These are phyloP conservation scores for Ferdinandea cuprea DNA, from an alignment of 2,888 invertebrate genomes.

Conservation along the genomic window DNA sequence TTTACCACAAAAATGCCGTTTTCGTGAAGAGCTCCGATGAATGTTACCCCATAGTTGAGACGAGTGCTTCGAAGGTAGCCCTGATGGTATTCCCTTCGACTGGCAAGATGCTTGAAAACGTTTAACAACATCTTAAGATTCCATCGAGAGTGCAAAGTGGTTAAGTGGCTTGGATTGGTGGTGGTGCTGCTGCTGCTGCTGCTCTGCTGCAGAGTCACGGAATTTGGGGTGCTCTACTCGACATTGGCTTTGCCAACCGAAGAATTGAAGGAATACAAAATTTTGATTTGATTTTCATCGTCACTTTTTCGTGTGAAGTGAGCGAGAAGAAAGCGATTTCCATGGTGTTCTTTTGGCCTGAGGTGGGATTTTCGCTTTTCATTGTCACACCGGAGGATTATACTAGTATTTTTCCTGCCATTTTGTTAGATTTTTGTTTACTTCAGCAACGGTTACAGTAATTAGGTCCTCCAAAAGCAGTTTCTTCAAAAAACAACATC, in stretches of 20 bases:
- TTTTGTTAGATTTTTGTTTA: conserved; percentile 14
- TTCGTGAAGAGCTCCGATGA: conserved; percentile 52
- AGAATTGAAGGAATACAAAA: conserved; percentile 10
- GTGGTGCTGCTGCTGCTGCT: conserved; percentile 50
- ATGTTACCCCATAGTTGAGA: conserved; percentile 33
- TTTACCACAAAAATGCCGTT: conserved; percentile 53
- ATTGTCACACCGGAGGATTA: conserved; percentile 31
- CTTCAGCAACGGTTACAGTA: too few species aligned
- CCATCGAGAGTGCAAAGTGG: conserved; percentile 73
- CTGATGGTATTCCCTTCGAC: conserved; percentile 16
- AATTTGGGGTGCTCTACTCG: conserved; percentile 41
- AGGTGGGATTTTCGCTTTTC: conserved; percentile 10
- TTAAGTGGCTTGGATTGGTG: conserved; percentile 71
- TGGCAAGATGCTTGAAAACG: conserved; percentile 62
- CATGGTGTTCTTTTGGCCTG: conserved; percentile 16
- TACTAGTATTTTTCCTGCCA: conserved; percentile 20
- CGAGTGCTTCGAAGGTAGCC: conserved; percentile 4
- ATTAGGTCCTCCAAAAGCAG: too few species aligned
- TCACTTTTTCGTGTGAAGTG: conserved; percentile 67
- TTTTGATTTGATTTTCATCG: conserved; percentile 70
- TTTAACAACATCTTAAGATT: conserved; percentile 74
- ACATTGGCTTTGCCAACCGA: conserved; percentile 20
- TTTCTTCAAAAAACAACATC: too few species aligned
- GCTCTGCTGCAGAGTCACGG: conserved; percentile 41
- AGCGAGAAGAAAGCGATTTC: conserved; percentile 17